These are phyloP conservation scores for Raphicerus campestris DNA, from an alignment of 2,113 vertebrate genomes.

Conservation along the genomic window DNA sequence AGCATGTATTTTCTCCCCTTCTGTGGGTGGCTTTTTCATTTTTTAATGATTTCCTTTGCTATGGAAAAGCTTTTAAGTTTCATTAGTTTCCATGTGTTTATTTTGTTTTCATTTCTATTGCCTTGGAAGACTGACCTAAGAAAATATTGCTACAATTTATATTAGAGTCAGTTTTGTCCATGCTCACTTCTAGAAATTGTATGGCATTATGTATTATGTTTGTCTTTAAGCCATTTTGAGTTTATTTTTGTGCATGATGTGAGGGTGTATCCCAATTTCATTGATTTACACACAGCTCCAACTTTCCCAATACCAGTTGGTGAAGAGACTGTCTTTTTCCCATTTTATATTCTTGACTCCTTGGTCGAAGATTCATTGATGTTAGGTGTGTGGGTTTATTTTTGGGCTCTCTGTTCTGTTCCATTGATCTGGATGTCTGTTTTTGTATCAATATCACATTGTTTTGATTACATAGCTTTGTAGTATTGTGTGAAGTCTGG, in stretches of 20 bases:
- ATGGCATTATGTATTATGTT: neutral
- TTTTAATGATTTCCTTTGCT: neutral
- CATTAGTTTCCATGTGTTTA: neutral
- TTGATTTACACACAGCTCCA: neutral
- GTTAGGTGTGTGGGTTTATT: neutral
- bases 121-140: neutral
- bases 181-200: neutral
- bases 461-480: neutral
- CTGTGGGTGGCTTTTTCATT: neutral
- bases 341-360: neutral
- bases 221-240: neutral
- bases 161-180: neutral
- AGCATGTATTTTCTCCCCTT: neutral
- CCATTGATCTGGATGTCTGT: neutral
- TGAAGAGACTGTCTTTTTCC: neutral
- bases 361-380: neutral
- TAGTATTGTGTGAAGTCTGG: neutral
- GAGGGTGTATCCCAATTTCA: neutral
- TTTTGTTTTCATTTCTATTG: neutral
- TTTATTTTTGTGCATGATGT: neutral
- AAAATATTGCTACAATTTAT: neutral
- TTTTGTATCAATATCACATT: neutral
- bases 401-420: neutral
- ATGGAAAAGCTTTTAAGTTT: neutral
- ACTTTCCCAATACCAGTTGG: neutral